Base-by-base conservation (phyloP, 2,888 invertebrate genomes). In the Lissonota sp. region DNA sequence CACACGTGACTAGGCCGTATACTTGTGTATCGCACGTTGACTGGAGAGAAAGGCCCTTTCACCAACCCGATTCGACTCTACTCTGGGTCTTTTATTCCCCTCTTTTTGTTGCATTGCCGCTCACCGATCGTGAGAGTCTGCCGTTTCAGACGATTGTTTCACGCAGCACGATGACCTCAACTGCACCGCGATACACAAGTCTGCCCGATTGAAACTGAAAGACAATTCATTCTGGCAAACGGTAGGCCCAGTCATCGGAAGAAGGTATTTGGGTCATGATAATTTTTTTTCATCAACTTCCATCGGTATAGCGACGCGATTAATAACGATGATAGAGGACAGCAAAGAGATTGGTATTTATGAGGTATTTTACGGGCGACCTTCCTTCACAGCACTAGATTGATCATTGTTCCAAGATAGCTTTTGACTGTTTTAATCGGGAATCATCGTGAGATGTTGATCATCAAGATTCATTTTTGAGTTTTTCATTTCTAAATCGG, bases 11-110 rank as follows among this genome's bases (percentile, higher is more conserved):
- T 6, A 40, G 55, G 51, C 6, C 8, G 57, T n/a, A 46, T 67
- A 8, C 16, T n/a, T n/a, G n/a, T n/a, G n/a, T 51, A 67, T n/a
- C 5, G 37, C n/a, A 46, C 26, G 62, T 2, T 26, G 26, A 1
- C 3, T 26, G 26, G 26, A 74, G 72, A 80, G 83, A 83, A 83
- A 83, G 80, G 72, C 46, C 83, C 80, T 83, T 83, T 83, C 80
- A 81, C 80, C 78, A 40, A 57, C 40, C 55, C 39, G 63, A 39
- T 44, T 57, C 60, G 44, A 57, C 62, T 63, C 6, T 69, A 37
- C 55, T 75, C 69, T 14, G 7, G 42, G 60, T 69, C 60, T 69
- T 69, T 55, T 16, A 57, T 66, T 66, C 16, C 40, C 44, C 71
- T n/a, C 16, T 62, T 55, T 57, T 26, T 71, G 55, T 60, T 49